Conservation (phyloP, 92 coral and sea anemone species). For the Siderastrea siderea region DNA sequence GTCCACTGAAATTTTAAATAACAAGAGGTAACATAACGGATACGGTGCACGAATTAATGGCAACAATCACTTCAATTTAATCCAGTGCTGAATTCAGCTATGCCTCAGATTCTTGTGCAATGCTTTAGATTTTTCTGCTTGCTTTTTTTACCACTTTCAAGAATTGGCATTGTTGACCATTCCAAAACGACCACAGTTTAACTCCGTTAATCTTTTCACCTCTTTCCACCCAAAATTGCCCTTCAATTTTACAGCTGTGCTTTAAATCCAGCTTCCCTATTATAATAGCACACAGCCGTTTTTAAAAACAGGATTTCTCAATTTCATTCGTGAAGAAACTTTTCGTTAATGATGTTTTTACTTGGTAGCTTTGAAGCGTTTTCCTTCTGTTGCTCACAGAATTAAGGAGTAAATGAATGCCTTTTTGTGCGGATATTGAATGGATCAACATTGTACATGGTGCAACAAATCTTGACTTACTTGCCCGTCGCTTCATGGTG, state of each 20-base stretch:
- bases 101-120: not conserved
- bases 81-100: not conserved
- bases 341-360: too few species aligned
- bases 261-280: too few species aligned
- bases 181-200: not conserved
- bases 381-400: not conserved
- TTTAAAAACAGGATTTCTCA: not conserved
- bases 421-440: not conserved
- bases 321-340: not conserved
- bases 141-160: not conserved
- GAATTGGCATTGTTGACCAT: not conserved
- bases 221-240: not conserved
- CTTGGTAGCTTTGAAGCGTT: too few species aligned
- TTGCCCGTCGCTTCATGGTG: slow-evolving; percentile 38
- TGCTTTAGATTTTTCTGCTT: not conserved
- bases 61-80: not conserved
- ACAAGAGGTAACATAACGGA: too few species aligned
- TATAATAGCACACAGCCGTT: too few species aligned
- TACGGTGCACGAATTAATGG: too few species aligned
- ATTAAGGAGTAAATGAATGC: not conserved
- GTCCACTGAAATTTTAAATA: too few species aligned
- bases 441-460: not conserved
- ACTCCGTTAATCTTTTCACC: not conserved
- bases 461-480: slow-evolving; percentile 16
- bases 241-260: not conserved